These are phyloP conservation scores for Chloropsis hardwickii DNA, from an alignment of 2,113 vertebrate species.

Conservation along the genomic window DNA sequence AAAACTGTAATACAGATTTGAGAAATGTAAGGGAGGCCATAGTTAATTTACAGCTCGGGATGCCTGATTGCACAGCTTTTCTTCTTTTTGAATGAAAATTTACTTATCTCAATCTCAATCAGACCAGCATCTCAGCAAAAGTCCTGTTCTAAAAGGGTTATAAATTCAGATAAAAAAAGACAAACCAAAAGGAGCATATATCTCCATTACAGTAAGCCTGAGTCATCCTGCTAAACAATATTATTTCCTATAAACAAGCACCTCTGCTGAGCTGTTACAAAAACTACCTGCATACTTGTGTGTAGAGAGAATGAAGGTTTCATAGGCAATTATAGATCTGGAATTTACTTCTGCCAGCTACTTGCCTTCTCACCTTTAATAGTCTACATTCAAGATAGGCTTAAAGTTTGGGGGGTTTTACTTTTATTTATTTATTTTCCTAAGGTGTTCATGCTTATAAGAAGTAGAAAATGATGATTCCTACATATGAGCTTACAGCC, in stretches of 20 bases:
- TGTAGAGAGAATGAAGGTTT: neutral
- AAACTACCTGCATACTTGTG: neutral
- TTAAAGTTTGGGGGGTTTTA: neutral
- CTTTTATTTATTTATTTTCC: neutral
- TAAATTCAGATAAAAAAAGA: neutral
- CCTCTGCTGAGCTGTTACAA: neutral
- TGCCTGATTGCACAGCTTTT: neutral
- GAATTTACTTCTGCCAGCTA: neutral
- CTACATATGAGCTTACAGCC: neutral
- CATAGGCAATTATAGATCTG: neutral
- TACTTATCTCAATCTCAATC: neutral
- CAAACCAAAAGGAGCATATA: neutral
- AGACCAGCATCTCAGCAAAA: neutral
- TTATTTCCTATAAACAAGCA: neutral
- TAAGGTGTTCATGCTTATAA: neutral
- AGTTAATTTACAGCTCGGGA: neutral
- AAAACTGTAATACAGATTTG: neutral
- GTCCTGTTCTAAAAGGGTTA: neutral
- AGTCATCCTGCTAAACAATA: neutral
- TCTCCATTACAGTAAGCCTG: neutral
- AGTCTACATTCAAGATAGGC: neutral
- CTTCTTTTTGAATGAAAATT: neutral
- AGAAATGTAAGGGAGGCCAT: neutral
- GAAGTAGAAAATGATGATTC: neutral
- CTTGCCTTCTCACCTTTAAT: neutral